A percentile compares a stretch with the other conserved stretches of the same genome.
These are phyloP conservation scores for Lasiommata megera DNA, from an alignment of 2,888 invertebrate genomes.

Conservation along the genomic window DNA sequence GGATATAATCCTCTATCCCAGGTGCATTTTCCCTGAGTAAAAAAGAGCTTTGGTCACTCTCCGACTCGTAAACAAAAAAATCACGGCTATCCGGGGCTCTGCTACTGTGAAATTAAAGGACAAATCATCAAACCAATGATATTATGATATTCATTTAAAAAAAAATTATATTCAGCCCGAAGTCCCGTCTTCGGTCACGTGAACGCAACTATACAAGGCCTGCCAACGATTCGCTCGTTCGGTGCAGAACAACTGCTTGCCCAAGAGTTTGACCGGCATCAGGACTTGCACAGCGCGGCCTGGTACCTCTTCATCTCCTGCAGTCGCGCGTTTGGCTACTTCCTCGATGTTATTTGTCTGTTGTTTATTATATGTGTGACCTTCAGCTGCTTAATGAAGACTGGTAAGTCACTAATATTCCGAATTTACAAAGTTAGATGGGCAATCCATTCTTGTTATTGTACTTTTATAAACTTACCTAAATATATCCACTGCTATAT, in stretches of 20 bases:
- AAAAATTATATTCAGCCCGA: constrained; percentile 83
- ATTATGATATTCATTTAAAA: too few relatives aligned
- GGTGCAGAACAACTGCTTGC: constrained; percentile 84
- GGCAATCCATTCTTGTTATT: too few relatives aligned
- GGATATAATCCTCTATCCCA: too few relatives aligned
- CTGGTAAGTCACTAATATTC: constrained; percentile 46
- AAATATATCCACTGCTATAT: too few relatives aligned
- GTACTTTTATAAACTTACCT: too few relatives aligned
- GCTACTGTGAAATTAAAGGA: too few relatives aligned
- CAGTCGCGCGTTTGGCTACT: constrained; percentile 84
- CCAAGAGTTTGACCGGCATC: constrained; percentile 79
- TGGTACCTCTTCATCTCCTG: constrained; percentile 85
- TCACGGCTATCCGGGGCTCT: too few relatives aligned
- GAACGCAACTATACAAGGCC: constrained; percentile 88
- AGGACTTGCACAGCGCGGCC: constrained; percentile 84
- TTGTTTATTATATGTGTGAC: constrained; percentile 84
- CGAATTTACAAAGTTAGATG: too few relatives aligned
- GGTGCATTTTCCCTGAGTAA: too few relatives aligned
- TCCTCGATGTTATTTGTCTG: constrained; percentile 83
- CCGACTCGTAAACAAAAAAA: too few relatives aligned
- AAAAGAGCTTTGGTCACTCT: too few relatives aligned
- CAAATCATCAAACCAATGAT: too few relatives aligned
- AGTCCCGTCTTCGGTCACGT: constrained; percentile 93
- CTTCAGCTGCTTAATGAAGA: constrained; percentile 81
- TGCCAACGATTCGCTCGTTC: constrained; percentile 90